These are phyloP conservation scores for Hippopotamyrus pictus DNA, from an alignment of 2,797 vertebrate genomes.

Conservation along the genomic window DNA sequence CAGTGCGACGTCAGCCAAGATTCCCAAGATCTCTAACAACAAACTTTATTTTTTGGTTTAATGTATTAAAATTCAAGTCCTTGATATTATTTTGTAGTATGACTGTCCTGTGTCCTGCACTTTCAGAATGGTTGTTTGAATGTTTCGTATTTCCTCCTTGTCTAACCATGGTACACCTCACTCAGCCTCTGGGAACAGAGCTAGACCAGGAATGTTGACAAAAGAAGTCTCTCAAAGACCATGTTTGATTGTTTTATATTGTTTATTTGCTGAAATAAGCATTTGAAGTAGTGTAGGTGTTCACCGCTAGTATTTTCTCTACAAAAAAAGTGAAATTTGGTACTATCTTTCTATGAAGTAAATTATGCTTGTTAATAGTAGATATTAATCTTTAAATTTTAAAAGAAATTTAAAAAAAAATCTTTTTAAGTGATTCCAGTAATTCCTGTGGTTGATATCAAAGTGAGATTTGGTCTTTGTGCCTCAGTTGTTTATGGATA, in stretches of 20 bases:
- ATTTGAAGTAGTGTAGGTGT: background rate
- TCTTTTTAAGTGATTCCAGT: background rate
- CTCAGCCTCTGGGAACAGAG: background rate
- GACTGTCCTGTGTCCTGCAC: background rate
- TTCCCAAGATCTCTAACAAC: background rate
- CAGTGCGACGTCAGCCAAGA: background rate
- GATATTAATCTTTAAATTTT: background rate
- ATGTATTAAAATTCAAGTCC: background rate
- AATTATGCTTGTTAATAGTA: background rate
- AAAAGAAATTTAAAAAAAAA: background rate
- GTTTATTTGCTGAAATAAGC: background rate
- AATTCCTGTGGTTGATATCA: background rate
- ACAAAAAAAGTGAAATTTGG: background rate
- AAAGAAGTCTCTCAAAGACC: background rate
- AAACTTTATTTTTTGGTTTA: conserved; percentile 1
- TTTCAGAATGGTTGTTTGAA: background rate
- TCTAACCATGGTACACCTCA: background rate
- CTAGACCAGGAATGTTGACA: background rate
- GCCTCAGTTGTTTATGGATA: background rate
- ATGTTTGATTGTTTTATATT: background rate
- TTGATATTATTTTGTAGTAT: background rate
- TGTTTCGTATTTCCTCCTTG: background rate
- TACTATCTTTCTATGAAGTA: background rate
- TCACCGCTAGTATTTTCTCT: background rate
- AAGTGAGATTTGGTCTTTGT: conserved; percentile 1